Conservation (phyloP, 1,140 invertebrate species). For the Zaprionus lachaisei region DNA sequence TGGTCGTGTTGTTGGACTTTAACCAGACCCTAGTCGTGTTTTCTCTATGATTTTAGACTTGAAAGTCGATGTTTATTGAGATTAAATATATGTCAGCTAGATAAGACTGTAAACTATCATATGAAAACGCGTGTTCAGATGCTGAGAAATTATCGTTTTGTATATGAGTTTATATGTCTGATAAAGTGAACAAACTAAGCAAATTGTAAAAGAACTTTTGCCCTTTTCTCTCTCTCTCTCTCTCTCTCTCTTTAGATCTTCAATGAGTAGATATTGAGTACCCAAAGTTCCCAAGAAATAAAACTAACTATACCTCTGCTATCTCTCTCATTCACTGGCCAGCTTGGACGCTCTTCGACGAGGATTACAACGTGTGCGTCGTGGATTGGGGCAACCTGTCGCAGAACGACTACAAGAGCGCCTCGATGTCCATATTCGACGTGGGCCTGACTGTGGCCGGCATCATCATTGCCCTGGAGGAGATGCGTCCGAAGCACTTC, state of each 20-base stretch:
- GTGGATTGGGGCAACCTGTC: constrained; percentile 89
- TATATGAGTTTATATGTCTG: too few species aligned
- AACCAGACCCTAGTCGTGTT: neutral
- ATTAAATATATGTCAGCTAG: neutral
- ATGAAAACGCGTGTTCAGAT: neutral
- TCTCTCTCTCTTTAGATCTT: neutral
- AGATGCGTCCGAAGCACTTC: constrained; percentile 84
- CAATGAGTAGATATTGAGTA: neutral
- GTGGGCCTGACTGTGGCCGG: constrained; percentile 87
- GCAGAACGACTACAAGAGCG: constrained; percentile 85
- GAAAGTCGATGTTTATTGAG: neutral
- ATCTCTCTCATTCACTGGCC: neutral
- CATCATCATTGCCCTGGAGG: constrained; percentile 86
- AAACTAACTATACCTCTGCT: neutral
- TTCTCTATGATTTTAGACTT: neutral
- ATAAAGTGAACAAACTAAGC: too few species aligned
- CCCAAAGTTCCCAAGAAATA: neutral
- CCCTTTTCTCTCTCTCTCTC: neutral
- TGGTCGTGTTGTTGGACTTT: neutral
- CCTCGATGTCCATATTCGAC: constrained; percentile 84
- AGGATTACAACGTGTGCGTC: constrained; percentile 79
- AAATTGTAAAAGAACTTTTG: too few species aligned
- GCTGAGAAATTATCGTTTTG: too few species aligned
- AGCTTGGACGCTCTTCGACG: constrained; percentile 75
- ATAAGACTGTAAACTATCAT: neutral